Evolutionary conservation across 2,797 vertebrate species (phyloP).

Genomic region (Smutsia gigantea): DNA sequence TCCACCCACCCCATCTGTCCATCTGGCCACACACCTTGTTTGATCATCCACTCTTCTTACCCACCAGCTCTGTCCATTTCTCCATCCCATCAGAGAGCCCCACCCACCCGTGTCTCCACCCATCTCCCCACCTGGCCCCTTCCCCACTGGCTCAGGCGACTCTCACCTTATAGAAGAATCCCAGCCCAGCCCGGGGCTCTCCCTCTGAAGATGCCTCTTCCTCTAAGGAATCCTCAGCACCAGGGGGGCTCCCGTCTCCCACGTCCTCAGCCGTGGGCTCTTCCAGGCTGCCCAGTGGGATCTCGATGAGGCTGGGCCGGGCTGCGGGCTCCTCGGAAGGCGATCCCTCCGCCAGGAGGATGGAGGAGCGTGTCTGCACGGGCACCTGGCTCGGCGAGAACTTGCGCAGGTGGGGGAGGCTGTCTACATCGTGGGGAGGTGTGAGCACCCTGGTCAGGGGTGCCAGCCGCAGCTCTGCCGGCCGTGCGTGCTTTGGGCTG

Average conservation of each 20-base stretch:
- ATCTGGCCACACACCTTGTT: neutral
- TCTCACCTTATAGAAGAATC: constrained; percentile 95
- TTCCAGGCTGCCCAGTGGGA: constrained; percentile 89
- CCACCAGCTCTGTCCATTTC: neutral
- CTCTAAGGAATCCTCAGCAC: constrained; percentile 87
- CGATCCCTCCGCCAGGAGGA: constrained; percentile 86
- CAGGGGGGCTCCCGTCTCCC: constrained; percentile 84
- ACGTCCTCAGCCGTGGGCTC: constrained; percentile 83
- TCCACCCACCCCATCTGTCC: neutral
- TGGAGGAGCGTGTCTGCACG: constrained; percentile 93
- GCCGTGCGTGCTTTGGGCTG: constrained; percentile 90
- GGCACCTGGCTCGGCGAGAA: constrained; percentile 90
- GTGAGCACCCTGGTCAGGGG: constrained; percentile 90
- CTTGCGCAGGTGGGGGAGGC: constrained; percentile 92
- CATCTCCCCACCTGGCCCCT: neutral
- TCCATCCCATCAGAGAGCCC: too few relatives aligned
- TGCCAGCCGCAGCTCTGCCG: constrained; percentile 87
- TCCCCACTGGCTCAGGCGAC: neutral
- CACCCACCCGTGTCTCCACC: fast-evolving
- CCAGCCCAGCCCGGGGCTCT: constrained; percentile 82
- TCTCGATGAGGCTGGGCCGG: constrained; percentile 89
- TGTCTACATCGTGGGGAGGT: constrained; percentile 92
- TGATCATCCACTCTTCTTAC: neutral
- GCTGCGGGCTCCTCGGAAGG: constrained; percentile 65
- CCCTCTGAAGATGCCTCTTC: constrained; percentile 87